Evolutionary conservation across 2,113 vertebrate species (phyloP).

Genomic region (Pterophyllum scalare): DNA sequence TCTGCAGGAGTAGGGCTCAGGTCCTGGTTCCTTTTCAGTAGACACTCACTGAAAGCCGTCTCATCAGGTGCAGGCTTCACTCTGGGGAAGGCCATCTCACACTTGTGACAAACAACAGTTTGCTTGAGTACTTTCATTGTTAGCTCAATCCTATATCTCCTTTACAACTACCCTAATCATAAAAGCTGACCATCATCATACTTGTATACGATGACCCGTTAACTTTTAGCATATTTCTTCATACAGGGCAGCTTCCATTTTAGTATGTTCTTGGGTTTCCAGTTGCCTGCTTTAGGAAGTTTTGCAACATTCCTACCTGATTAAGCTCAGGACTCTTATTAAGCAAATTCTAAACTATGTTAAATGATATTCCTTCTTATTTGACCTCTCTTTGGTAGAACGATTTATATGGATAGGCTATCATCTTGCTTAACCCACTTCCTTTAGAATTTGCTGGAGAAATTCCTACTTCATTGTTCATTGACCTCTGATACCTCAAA

Average conservation of each 20-base stretch:
- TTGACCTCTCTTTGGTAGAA: no score
- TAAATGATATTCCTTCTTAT: no score
- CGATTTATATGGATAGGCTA: background rate
- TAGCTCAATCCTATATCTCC: background rate
- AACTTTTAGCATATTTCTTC: no score
- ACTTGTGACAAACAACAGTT: slow-evolving; percentile 77
- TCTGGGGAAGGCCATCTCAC: slow-evolving; percentile 97
- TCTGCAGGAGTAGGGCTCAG: slow-evolving; percentile 91
- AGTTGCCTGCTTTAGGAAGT: no score
- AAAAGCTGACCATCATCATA: background rate
- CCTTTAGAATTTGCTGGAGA: no score
- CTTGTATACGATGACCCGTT: fast-evolving
- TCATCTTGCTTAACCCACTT: background rate
- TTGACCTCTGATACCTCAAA: no score
- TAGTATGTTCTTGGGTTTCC: no score
- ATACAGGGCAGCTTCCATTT: no score
- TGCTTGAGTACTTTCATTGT: background rate
- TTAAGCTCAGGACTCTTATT: no score
- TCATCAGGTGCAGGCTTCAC: slow-evolving; percentile 93
- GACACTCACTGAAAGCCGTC: slow-evolving; percentile 89
- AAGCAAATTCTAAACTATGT: no score
- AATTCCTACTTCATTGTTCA: no score
- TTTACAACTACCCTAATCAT: background rate
- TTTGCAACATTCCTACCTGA: no score
- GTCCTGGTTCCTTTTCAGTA: slow-evolving; percentile 97